phyloP scores from a whole-genome alignment of 1,140 invertebrate species.

The Zaprionus davidi region DNA sequence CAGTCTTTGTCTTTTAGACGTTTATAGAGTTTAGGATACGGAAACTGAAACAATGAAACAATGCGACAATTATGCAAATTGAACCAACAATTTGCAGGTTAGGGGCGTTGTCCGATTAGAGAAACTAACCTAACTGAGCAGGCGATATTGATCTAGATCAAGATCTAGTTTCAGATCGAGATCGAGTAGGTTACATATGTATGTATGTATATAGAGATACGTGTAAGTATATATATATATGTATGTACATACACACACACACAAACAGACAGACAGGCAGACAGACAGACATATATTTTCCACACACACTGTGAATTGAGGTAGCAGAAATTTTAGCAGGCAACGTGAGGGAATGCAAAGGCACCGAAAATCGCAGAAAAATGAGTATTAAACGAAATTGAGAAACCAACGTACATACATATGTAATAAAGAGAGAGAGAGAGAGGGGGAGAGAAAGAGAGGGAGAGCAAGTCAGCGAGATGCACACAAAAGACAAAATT shows the following conservation, averaged over 20 bases:
- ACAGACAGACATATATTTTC: conserved; percentile 41
- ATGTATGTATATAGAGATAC: conserved; percentile 20
- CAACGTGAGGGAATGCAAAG: not conserved
- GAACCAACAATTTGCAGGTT: conserved; percentile 53
- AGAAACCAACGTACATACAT: conserved; percentile 39
- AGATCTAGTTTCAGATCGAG: not conserved
- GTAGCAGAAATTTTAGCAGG: conserved; percentile 40
- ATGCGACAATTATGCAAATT: conserved; percentile 58
- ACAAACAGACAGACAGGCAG: conserved; percentile 5
- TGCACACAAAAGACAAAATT: conserved; percentile 51
- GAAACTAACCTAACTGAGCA: conserved; percentile 23
- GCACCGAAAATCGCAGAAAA: conserved; percentile 1
- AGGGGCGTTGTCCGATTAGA: not conserved
- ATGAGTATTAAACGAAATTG: conserved; percentile 26
- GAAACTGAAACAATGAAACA: conserved; percentile 80
- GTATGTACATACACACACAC: conserved; percentile 23
- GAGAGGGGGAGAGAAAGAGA: too few relatives aligned
- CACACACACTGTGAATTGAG: conserved; percentile 53
- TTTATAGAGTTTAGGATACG: conserved; percentile 27
- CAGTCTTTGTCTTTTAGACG: conserved; percentile 13
- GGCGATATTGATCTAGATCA: not conserved
- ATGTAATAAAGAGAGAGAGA: conserved; percentile 15
- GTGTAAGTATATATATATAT: conserved; percentile 14
- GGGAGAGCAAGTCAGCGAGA: conserved; percentile 22
- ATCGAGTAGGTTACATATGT: conserved; percentile 9